Evolutionary conservation across 2,797 vertebrate species (phyloP).

Genomic region (Sarcophilus harrisii): DNA sequence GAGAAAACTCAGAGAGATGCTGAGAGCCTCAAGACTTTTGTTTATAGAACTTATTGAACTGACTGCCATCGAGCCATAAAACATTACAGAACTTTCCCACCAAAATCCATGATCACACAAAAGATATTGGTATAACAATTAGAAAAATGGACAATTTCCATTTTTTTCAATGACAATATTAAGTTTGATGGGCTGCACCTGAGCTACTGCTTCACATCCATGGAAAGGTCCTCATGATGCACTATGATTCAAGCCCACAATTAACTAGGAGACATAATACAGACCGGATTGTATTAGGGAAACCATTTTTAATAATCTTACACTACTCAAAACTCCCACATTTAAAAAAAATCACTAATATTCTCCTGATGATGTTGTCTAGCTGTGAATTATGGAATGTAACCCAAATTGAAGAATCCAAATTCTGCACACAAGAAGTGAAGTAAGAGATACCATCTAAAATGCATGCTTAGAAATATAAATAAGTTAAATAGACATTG

Average conservation of each 20-base stretch:
- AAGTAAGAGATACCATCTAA: neutral
- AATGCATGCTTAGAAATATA: neutral
- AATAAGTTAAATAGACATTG: neutral
- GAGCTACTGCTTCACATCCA: neutral
- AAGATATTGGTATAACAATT: neutral
- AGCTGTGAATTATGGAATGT: neutral
- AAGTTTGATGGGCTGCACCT: neutral
- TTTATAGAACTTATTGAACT: neutral
- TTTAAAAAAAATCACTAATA: neutral
- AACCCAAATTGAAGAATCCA: too few relatives aligned
- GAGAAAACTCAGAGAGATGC: neutral
- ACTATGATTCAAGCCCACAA: neutral
- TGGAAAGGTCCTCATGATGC: neutral
- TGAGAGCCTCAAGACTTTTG: neutral
- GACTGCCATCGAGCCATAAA: neutral
- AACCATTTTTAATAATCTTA: neutral
- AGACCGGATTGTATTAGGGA: neutral
- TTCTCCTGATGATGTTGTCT: neutral
- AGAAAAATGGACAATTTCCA: neutral
- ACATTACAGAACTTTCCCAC: neutral
- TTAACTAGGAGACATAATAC: neutral
- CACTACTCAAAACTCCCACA: neutral
- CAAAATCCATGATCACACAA: neutral
- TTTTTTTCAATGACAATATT: neutral
- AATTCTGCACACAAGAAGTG: neutral